phyloP scores from a whole-genome alignment of 64 coral and sea anemone genomes.

The Trachythela sp. region DNA sequence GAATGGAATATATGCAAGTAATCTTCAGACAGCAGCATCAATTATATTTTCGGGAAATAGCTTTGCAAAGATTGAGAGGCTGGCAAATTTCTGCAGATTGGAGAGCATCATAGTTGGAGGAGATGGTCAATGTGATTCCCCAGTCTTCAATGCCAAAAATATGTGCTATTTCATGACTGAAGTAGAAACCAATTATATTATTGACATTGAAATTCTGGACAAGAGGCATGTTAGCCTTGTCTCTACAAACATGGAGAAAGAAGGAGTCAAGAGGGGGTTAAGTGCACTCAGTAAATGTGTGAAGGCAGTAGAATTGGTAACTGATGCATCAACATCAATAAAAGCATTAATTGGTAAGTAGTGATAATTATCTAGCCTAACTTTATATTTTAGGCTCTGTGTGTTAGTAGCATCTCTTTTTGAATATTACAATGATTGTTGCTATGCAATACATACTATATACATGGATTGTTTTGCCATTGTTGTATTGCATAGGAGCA shows the following conservation, averaged over 20 bases:
- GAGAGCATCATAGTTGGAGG: constrained; percentile 10
- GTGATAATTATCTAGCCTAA: background rate
- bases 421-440: no score
- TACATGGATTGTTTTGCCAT: no score
- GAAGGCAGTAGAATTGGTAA: constrained; percentile 38
- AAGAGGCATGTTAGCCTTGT: constrained; percentile 41
- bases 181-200: background rate
- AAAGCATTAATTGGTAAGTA: constrained; percentile 35
- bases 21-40: constrained; percentile 27
- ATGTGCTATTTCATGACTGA: constrained; percentile 47
- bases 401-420: no score
- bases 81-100: constrained; percentile 38
- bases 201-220: constrained; percentile 42
- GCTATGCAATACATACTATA: no score
- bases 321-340: constrained; percentile 30
- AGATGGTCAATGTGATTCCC: constrained; percentile 18
- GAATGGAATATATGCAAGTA: constrained; percentile 43
- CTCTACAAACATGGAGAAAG: constrained; percentile 49
- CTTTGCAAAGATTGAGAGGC: constrained; percentile 14
- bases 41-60: constrained; percentile 48
- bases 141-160: constrained; percentile 28
- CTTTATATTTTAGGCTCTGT: no score
- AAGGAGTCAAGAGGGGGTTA: constrained; percentile 25
- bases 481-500: background rate
- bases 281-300: constrained; percentile 10